Conservation (phyloP, 2,888 invertebrate species). For the Graphium colonna region DNA sequence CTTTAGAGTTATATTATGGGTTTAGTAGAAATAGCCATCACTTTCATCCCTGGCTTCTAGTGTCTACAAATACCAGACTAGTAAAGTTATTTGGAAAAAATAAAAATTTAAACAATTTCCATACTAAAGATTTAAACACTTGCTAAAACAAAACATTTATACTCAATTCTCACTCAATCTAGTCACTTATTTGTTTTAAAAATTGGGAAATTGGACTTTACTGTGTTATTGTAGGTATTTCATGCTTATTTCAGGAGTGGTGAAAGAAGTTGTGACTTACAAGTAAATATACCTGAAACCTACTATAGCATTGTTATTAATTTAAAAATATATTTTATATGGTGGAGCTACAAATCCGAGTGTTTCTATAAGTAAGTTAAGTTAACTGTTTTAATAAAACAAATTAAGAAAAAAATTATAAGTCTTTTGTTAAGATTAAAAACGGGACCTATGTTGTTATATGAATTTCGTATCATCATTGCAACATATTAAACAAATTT, state of each 20-base stretch:
- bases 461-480: too few species aligned
- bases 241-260: conserved; percentile 2
- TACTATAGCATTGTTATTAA: background rate
- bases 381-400: too few species aligned
- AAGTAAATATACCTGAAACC: conserved; percentile 6
- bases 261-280: background rate
- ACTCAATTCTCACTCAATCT: conserved; percentile 29
- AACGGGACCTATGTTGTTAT: too few species aligned
- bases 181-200: conserved; percentile 26
- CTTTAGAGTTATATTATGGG: too few species aligned
- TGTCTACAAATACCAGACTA: background rate
- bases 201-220: conserved; percentile 28
- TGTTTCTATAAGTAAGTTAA: too few species aligned
- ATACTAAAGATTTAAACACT: background rate
- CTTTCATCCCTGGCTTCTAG: background rate
- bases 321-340: too few species aligned
- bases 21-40: background rate
- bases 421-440: too few species aligned
- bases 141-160: conserved; percentile 10
- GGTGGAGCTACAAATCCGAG: too few species aligned
- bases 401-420: too few species aligned
- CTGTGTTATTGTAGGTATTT: conserved; percentile 17
- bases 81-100: too few species aligned
- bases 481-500: too few species aligned
- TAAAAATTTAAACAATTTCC: background rate